Evolutionary conservation across 2,797 vertebrate species (phyloP), one percentile per base, ranked within the genome.

Genomic region (Cyclura pinguis): DNA sequence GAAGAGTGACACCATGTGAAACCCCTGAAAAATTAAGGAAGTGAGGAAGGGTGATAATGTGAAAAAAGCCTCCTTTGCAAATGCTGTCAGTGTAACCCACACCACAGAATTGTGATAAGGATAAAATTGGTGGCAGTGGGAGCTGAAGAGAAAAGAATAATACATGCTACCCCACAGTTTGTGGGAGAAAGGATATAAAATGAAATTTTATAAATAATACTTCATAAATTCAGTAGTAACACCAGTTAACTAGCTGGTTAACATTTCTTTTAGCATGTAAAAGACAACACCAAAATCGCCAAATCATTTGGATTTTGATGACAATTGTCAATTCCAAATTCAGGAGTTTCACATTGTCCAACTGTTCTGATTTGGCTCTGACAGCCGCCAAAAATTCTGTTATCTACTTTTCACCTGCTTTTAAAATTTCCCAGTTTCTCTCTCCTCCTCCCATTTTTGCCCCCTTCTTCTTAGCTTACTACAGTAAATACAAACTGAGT

Each of bases 291-390:
- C 38, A 6, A 64, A 12, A 62, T 42, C 35, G 57, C n/a, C 24
- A 22, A 14, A 55, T 52, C 18, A n/a, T 52, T 2, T 4, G 14
- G 52, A 84, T n/a, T 80, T 52, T 85, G 72, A 85, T 85, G 62
- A 35, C 57, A 64, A 35, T 20, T n/a, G 22, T 27, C 1, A 52
- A 35, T 64, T 64, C n/a, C 59, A 59, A 27, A 67, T 27, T 83
- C 55, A 73, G 76, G 1, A 42, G 14, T 52, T 59, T 20, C 59
- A 62, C 4, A 62, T 22, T 4, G 1, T 62, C 22, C 59, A 62
- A 62, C 20, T 62, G 72, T 82, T 80, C 93, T 42, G 32, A 91
- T 92, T 59, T 84, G 77, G 91, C 64, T 32, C 87, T 6, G 50
- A 18, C 50, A 57, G 27, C 29, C 77, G 2, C 9, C 1, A 52